Evolutionary conservation across 2,113 vertebrate species (phyloP).

Genomic region (Eidolon helvum): DNA sequence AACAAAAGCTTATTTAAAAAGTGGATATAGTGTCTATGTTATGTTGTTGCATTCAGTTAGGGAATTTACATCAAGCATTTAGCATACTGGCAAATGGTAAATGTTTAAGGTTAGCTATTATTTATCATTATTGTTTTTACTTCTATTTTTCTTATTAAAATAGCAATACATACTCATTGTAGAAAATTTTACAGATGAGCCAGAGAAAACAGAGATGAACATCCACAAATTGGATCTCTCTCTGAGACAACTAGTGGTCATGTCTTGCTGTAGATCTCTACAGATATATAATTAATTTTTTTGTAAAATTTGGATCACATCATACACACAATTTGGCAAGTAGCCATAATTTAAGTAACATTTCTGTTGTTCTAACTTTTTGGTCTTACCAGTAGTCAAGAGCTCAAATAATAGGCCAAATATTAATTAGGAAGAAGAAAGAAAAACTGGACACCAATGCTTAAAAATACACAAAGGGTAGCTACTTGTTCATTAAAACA

Average conservation of each 20-base stretch:
- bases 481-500: neutral
- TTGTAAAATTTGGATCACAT: neutral
- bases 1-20: neutral
- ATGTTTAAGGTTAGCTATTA: neutral
- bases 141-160: constrained; percentile 33
- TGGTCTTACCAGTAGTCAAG: neutral
- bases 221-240: neutral
- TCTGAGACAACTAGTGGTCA: neutral
- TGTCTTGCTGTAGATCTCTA: neutral
- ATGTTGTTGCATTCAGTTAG: neutral
- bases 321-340: neutral
- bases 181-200: neutral
- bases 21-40: neutral
- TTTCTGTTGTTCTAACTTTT: neutral
- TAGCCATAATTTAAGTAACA: neutral
- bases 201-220: neutral
- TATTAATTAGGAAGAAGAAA: neutral
- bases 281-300: neutral
- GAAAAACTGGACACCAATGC: neutral
- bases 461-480: neutral
- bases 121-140: neutral
- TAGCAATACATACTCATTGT: neutral
- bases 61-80: neutral
- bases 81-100: neutral
- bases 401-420: neutral